Percentiles rank a stretch among this genome's conserved stretches.
Evolutionary conservation across 2,888 invertebrate species (phyloP).

Genomic region (Noctua fimbriata): DNA sequence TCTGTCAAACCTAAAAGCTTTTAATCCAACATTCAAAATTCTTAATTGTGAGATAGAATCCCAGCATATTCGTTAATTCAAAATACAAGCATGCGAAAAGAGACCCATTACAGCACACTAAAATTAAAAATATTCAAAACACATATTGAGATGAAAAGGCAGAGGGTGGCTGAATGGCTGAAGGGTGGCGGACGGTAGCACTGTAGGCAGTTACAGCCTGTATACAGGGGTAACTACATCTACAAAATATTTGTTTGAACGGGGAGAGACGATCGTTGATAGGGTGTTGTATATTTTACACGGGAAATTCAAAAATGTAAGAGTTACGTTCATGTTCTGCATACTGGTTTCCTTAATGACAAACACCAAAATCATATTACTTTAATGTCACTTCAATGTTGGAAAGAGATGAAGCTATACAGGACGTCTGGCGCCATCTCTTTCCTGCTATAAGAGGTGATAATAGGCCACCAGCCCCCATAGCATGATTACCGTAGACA

Average conservation of each 20-base stretch:
- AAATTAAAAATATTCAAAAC: conserved; percentile 36
- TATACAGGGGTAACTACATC: conserved; percentile 45
- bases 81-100: neutral
- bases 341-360: neutral
- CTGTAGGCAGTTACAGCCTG: conserved; percentile 10
- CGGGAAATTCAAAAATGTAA: neutral
- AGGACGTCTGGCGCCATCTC: no score
- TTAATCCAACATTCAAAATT: neutral
- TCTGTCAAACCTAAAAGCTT: neutral
- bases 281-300: conserved; percentile 17
- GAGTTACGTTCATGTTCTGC: neutral
- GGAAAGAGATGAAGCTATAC: no score
- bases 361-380: neutral
- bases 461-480: neutral
- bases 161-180: conserved; percentile 25
- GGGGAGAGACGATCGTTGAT: neutral
- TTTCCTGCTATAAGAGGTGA: neutral
- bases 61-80: no score
- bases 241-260: conserved; percentile 53
- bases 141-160: conserved; percentile 51
- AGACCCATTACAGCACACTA: neutral
- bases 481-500: no score
- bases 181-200: conserved; percentile 24
- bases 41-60: neutral
- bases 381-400: no score